Base-by-base conservation (phyloP, 1,140 invertebrate genomes). In the Maniola jurtina region DNA sequence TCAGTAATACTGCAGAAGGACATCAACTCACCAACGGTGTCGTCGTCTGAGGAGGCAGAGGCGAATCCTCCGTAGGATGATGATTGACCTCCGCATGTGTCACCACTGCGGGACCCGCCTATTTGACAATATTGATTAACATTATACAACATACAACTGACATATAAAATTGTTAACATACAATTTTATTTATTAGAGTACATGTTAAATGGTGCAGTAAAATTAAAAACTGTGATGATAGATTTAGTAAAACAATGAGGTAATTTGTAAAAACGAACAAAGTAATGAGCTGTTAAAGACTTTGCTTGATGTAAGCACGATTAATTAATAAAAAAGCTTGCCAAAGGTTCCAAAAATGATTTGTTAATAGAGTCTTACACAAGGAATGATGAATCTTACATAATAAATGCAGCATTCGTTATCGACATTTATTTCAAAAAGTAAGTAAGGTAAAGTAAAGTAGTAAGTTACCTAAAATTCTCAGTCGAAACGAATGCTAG, bases 71-170 rank as follows among this genome's bases (percentile, higher is more conserved):
- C 88, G 75, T 91, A 91, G 81, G 90, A 89, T 88, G 89, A 91
- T 92, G 91, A 88, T 92, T 91, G 90, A 92, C 91, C 87, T 91
- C 90, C 69, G 84, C 91, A 90, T 83, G 91, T 62, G 90, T 92
- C 91, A 92, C 91, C 74, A 91, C 77, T 75, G 91, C 91, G 70
- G 87, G 84, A 73, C 74, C 87, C 79, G 61, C 82, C 88, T 91
- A 68, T 47, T 59, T 64, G 25, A 70, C n/a, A 25, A 57, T 60
- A 50, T 14, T 47, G 45, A 64, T 52, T 52, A 52, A 5, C 6
- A 2, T 2, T 11, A 13, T 9, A 11, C 42, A 5, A 13, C 1
- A n/a, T n/a, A n/a, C n/a, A n/a, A n/a, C n/a, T n/a, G n/a, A n/a
- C n/a, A n/a, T n/a, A n/a, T n/a, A n/a, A n/a, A n/a, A n/a, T n/a